Evolutionary conservation across 2,113 vertebrate genomes (phyloP).

Genomic region (Cephalopterus ornatus): DNA sequence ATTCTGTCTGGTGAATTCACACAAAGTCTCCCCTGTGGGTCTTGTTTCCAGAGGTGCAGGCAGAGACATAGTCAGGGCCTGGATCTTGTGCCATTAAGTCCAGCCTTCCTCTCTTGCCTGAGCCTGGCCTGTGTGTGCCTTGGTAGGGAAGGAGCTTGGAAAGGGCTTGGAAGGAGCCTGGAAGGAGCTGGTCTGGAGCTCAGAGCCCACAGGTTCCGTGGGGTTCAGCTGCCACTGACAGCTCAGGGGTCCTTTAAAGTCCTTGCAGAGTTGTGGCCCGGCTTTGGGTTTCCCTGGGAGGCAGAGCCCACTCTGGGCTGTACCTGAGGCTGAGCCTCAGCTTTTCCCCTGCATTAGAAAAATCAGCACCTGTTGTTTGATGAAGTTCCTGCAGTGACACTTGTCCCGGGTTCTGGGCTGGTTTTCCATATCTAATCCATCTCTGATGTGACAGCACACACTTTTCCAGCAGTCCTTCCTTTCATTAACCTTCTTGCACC

Average conservation of each 20-base stretch:
- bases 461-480: slow-evolving; percentile 33
- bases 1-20: neutral
- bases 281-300: neutral
- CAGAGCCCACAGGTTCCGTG: neutral
- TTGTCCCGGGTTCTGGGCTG: neutral
- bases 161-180: neutral
- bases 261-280: neutral
- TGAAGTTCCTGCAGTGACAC: slow-evolving; percentile 13
- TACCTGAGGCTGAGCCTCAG: neutral
- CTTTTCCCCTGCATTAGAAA: slow-evolving; percentile 12
- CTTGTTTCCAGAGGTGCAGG: neutral
- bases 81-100: neutral
- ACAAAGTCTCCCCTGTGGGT: neutral
- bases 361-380: slow-evolving; percentile 26
- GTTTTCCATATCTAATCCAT: slow-evolving; percentile 17
- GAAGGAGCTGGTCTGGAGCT: neutral
- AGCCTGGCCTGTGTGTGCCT: fast-evolving
- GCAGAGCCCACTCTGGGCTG: neutral
- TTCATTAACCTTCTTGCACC: slow-evolving; percentile 75
- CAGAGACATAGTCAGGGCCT: neutral
- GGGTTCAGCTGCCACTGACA: neutral
- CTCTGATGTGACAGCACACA: slow-evolving; percentile 29
- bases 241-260: neutral
- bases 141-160: neutral
- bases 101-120: neutral